Base-by-base conservation (phyloP, 2,797 vertebrate species). In the Chaetodon trifasciatus region DNA sequence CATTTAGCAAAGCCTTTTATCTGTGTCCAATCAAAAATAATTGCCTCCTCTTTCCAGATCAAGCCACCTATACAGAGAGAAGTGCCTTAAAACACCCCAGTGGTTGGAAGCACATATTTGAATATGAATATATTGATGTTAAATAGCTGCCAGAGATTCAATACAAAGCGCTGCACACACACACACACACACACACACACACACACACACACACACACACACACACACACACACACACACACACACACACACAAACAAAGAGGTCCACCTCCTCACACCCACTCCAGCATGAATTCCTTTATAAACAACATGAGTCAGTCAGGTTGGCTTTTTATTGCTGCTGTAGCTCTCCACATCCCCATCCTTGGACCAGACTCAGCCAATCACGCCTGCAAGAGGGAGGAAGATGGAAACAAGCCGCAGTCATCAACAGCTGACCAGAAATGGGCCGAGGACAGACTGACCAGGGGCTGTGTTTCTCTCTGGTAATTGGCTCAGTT, bases 241-340 rank as follows among this genome's bases (percentile, higher is more conserved):
- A 89, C 76, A 81, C 73, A 86, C 88, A 85, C 84, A 82, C 76
- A 91, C 56, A 91, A 81, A 93, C 85, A 95, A 93, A 92, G 81
- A 92, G 90, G 90, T 91, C 93, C 94, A 91, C 94, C 94, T 92
- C 94, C 89, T 94, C 91, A 93, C 93, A 64, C 93, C 92, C 91
- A 94, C 93, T 86, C 82, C 74, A 46, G 76, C 84, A 84, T 88
- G 85, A 89, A 87, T 88, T 89, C 84, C 78, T 91, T 93, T 92
- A 89, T 90, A 87, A 92, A 87, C 89, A 91, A 82, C 83, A 76
- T 92, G 91, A 93, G 87, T 93, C 92, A 92, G 89, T 89, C 84
- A 83, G 88, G 90, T 93, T 83, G 88, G 82, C 88, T 91, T 91
- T 94, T 91, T 86, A 90, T 79, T 89, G 77, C 91, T 12, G 73